phyloP scores from a whole-genome alignment of 2,797 vertebrate genomes.

The Leontopithecus rosalia region DNA sequence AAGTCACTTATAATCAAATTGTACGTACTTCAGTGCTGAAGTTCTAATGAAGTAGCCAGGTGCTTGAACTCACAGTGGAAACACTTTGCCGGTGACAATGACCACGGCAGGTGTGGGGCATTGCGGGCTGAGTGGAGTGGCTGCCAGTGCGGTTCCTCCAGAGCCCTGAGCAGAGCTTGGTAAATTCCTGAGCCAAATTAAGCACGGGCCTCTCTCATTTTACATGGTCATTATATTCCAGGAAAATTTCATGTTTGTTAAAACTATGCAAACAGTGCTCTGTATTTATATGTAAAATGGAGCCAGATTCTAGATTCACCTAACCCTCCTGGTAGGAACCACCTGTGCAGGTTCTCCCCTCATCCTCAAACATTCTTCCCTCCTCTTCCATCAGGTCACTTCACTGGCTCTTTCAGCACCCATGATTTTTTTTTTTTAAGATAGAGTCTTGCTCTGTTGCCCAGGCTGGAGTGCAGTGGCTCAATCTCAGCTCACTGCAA shows the following conservation, averaged over 20 bases:
- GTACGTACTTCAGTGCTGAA: neutral
- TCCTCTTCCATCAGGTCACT: neutral
- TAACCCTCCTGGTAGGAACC: neutral
- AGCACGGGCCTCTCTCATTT: neutral
- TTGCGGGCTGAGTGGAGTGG: fast-evolving
- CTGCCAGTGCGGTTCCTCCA: neutral
- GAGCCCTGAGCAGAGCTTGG: fast-evolving
- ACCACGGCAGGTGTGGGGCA: fast-evolving
- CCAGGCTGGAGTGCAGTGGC: neutral
- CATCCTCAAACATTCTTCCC: neutral
- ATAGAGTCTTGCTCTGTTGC: neutral
- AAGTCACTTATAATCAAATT: neutral
- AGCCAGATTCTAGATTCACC: neutral
- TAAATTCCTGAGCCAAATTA: neutral
- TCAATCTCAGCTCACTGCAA: neutral
- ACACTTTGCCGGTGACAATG: neutral
- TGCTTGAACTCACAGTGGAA: neutral
- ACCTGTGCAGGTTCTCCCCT: neutral
- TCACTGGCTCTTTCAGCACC: neutral
- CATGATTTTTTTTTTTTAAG: neutral
- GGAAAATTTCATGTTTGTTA: neutral
- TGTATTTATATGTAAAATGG: neutral
- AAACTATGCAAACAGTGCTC: neutral
- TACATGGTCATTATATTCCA: neutral
- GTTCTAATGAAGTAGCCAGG: neutral